These are phyloP conservation scores for Cinara cedri DNA, from an alignment of 2,888 invertebrate species.

Conservation along the genomic window DNA sequence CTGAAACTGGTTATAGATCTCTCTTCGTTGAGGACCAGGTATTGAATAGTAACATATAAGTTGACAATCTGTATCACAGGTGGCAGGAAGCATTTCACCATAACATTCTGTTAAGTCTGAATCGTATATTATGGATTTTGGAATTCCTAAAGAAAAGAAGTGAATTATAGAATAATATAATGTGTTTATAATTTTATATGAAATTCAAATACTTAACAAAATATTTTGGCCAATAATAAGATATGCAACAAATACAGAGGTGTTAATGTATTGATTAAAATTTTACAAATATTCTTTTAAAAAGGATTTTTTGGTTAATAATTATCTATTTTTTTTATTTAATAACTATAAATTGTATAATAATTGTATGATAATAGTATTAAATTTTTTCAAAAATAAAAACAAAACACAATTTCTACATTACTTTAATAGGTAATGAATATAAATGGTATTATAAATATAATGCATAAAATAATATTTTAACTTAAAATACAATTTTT, in stretches of 20 bases:
- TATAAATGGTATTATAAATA: too few species aligned
- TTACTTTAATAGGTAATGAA: too few species aligned
- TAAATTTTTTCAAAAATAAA: too few species aligned
- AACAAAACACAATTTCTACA: too few species aligned
- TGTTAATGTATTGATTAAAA: not conserved
- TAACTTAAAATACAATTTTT: too few species aligned
- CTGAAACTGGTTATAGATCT: slow-evolving; percentile 25
- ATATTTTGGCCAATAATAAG: not conserved
- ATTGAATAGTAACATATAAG: slow-evolving; percentile 17
- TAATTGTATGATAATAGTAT: too few species aligned
- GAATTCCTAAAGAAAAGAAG: slow-evolving; percentile 27
- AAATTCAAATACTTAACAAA: too few species aligned
- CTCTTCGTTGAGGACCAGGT: not conserved
- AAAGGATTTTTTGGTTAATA: not conserved
- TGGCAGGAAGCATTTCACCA: slow-evolving; percentile 16
- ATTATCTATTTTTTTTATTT: not conserved
- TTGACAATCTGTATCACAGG: not conserved
- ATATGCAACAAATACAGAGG: not conserved
- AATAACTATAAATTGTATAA: not conserved
- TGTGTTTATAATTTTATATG: too few species aligned
- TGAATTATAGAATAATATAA: not conserved
- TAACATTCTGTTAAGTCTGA: slow-evolving; percentile 3
- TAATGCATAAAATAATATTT: too few species aligned
- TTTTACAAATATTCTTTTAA: not conserved
- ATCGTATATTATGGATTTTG: slow-evolving; percentile 11